Percentiles rank a stretch among this genome's conserved stretches.
phyloP scores from a whole-genome alignment of 2,113 vertebrate genomes.

The Morone chrysops region DNA sequence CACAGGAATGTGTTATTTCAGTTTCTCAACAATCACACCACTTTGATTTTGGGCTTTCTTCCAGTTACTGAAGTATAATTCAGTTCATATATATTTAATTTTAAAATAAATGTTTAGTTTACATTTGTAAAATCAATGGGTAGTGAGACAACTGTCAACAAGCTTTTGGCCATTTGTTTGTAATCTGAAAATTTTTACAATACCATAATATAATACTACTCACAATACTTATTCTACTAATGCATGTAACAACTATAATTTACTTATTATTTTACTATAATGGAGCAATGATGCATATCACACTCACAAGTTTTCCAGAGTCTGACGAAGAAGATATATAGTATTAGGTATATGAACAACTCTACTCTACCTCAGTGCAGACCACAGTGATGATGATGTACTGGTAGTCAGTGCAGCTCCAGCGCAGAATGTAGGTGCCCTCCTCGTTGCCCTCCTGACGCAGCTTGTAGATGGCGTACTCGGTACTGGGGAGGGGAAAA shows the following conservation, averaged over 20 bases:
- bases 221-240: not conserved
- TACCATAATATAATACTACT: not conserved
- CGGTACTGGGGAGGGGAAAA: conserved; percentile 85
- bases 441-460: conserved; percentile 93
- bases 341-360: not conserved
- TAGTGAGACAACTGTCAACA: not conserved
- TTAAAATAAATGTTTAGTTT: not conserved
- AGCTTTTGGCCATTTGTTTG: not conserved
- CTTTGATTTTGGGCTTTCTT: not conserved
- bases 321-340: not conserved
- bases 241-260: not conserved
- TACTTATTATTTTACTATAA: not conserved
- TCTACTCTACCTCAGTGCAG: conserved; percentile 85
- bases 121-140: not conserved
- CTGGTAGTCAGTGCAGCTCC: conserved; percentile 96
- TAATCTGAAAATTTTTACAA: not conserved
- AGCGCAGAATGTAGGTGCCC: conserved; percentile 93
- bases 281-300: not conserved
- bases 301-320: no score
- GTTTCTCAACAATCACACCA: not conserved
- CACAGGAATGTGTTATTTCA: not conserved
- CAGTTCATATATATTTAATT: not conserved
- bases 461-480: conserved; percentile 94
- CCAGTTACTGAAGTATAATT: not conserved
- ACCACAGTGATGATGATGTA: conserved; percentile 97